These are phyloP conservation scores for Lysiphlebus fabarum DNA, from an alignment of 1,140 invertebrate genomes.

Conservation along the genomic window DNA sequence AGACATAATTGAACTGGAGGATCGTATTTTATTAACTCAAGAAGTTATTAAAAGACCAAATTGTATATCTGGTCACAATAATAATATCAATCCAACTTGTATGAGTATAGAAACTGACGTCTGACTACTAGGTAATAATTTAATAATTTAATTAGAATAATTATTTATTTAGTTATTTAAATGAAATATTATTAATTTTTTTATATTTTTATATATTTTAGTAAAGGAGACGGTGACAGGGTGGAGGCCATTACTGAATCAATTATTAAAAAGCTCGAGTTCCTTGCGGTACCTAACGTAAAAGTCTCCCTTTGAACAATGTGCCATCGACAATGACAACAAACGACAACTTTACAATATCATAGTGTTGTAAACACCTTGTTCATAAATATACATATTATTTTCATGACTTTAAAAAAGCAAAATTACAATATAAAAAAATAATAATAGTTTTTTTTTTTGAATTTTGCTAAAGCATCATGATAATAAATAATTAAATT, in stretches of 20 bases:
- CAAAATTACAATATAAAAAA: no score
- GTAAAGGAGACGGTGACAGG: slow-evolving; percentile 53
- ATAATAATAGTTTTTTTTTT: no score
- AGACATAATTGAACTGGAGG: slow-evolving; percentile 93
- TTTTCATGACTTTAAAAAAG: slow-evolving; percentile 1
- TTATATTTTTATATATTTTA: slow-evolving; percentile 32
- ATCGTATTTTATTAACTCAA: slow-evolving; percentile 75
- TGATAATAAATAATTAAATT: no score
- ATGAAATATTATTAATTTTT: not conserved
- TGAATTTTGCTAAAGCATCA: no score
- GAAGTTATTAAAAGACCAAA: slow-evolving; percentile 73
- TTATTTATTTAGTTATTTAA: not conserved
- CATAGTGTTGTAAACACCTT: not conserved
- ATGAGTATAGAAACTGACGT: slow-evolving; percentile 95
- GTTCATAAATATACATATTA: not conserved
- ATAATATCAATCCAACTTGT: slow-evolving; percentile 72
- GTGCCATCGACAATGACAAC: slow-evolving; percentile 18
- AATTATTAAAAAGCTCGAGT: slow-evolving; percentile 40
- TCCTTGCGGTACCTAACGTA: slow-evolving; percentile 47
- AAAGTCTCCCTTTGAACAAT: slow-evolving; percentile 33
- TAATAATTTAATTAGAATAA: not conserved
- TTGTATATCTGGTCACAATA: slow-evolving; percentile 78
- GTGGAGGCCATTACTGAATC: slow-evolving; percentile 47
- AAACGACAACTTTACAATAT: slow-evolving; percentile 3
- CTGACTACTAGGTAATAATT: slow-evolving; percentile 80